phyloP scores from a whole-genome alignment of 2,113 vertebrate genomes.

The Pipa parva region DNA sequence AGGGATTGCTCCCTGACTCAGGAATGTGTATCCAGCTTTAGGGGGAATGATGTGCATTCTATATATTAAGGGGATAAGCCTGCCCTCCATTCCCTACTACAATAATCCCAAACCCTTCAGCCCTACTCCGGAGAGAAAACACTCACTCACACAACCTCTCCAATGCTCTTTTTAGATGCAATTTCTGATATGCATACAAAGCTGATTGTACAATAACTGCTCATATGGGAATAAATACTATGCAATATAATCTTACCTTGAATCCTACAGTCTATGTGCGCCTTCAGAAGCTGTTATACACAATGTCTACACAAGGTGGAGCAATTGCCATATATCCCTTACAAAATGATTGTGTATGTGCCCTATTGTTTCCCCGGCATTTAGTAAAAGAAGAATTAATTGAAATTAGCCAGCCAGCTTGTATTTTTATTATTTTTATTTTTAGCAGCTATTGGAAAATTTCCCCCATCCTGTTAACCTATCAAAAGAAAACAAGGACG shows the following conservation, averaged over 20 bases:
- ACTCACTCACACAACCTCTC: conserved; percentile 40
- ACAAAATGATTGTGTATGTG: too few relatives aligned
- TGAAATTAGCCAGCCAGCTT: too few relatives aligned
- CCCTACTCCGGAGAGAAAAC: conserved; percentile 35
- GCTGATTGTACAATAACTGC: conserved; percentile 42
- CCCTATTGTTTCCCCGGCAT: too few relatives aligned
- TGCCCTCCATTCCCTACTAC: conserved; percentile 34
- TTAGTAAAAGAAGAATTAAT: too few relatives aligned
- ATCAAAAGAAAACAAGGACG: too few relatives aligned
- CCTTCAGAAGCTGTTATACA: neutral
- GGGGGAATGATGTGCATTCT: conserved; percentile 39
- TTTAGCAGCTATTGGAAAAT: too few relatives aligned
- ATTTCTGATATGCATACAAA: conserved; percentile 44
- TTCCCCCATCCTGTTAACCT: too few relatives aligned
- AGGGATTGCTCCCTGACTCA: conserved; percentile 33
- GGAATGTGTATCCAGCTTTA: conserved; percentile 42
- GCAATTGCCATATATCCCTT: too few relatives aligned
- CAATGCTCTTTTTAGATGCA: conserved; percentile 43
- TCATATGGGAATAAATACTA: conserved; percentile 44
- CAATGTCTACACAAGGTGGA: neutral
- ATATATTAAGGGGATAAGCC: conserved; percentile 32
- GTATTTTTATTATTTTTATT: too few relatives aligned
- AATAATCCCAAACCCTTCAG: conserved; percentile 27
- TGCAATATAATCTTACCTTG: conserved; percentile 32
- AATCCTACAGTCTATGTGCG: conserved; percentile 9